Evolutionary conservation across 1,140 invertebrate species (phyloP).

Genomic region (Musca vetustissima): DNA sequence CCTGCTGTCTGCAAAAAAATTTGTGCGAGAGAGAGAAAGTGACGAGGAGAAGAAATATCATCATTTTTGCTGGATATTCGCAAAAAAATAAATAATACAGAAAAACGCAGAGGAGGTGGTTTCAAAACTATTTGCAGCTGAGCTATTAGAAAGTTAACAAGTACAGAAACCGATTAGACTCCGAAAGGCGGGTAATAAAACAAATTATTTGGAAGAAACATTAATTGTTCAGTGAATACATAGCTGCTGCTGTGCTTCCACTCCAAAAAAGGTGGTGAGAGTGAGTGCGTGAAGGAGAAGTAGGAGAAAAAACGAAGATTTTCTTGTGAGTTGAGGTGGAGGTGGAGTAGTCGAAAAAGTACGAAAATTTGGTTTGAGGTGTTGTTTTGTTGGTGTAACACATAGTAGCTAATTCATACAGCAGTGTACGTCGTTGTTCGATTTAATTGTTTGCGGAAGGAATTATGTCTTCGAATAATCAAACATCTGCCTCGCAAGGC

Average conservation of each 20-base stretch:
- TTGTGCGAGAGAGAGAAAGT: constrained; percentile 16
- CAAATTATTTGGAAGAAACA: neutral
- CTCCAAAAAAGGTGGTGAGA: neutral
- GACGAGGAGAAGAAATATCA: constrained; percentile 7
- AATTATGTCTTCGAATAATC: constrained; percentile 53
- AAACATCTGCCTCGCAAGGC: constrained; percentile 36
- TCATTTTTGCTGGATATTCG: neutral
- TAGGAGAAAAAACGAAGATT: constrained; percentile 7
- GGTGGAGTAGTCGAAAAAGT: neutral
- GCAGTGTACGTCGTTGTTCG: too few species aligned
- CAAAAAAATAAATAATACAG: constrained; percentile 2
- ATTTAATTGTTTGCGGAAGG: neutral
- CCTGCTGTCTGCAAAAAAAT: neutral
- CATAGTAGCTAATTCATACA: neutral
- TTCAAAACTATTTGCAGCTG: neutral
- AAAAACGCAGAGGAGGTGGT: neutral
- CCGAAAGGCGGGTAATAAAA: neutral
- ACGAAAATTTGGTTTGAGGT: neutral
- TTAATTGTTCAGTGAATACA: constrained; percentile 18
- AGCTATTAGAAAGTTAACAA: neutral
- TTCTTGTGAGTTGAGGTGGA: neutral
- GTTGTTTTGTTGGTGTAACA: neutral
- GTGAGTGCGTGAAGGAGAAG: neutral
- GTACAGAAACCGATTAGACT: neutral
- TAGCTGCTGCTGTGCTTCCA: neutral